phyloP scores from a whole-genome alignment of 2,113 vertebrate genomes.

The Rallus limicola region DNA sequence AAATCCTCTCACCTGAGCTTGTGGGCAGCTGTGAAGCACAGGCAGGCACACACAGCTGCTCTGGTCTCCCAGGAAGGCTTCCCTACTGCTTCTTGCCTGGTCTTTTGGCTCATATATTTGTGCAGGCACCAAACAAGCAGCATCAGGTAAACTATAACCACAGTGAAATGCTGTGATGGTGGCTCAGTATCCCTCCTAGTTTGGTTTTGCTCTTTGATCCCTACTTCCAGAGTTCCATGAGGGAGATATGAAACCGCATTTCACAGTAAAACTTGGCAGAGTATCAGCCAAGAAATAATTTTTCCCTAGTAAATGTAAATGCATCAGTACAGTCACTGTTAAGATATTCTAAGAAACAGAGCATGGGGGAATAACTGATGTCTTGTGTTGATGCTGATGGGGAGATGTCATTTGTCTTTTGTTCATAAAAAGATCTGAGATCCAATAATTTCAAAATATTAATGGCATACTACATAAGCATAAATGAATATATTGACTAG shows the following conservation, averaged over 20 bases:
- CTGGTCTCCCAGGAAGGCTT: not conserved
- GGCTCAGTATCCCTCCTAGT: not conserved
- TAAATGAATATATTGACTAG: not conserved
- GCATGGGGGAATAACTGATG: not conserved
- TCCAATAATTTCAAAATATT: conserved; percentile 28
- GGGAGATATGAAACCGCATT: not conserved
- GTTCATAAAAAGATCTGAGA: not conserved
- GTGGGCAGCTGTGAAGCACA: not conserved
- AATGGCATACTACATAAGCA: not conserved
- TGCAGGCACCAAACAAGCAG: not conserved
- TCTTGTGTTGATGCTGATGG: not conserved
- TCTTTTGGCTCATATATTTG: not conserved
- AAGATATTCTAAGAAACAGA: conserved; percentile 16
- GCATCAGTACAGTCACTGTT: not conserved
- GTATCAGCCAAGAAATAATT: not conserved
- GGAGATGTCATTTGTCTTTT: conserved; percentile 26
- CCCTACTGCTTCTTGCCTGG: not conserved
- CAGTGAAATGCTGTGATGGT: not conserved
- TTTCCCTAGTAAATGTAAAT: conserved; percentile 38
- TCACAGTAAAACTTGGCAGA: not conserved
- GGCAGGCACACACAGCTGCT: not conserved
- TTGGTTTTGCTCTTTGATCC: not conserved
- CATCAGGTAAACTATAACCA: not conserved
- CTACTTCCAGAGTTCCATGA: not conserved
- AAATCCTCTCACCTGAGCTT: not conserved